These are phyloP conservation scores for Eulemur coronatus DNA, from an alignment of 2,797 vertebrate genomes.

Conservation along the genomic window DNA sequence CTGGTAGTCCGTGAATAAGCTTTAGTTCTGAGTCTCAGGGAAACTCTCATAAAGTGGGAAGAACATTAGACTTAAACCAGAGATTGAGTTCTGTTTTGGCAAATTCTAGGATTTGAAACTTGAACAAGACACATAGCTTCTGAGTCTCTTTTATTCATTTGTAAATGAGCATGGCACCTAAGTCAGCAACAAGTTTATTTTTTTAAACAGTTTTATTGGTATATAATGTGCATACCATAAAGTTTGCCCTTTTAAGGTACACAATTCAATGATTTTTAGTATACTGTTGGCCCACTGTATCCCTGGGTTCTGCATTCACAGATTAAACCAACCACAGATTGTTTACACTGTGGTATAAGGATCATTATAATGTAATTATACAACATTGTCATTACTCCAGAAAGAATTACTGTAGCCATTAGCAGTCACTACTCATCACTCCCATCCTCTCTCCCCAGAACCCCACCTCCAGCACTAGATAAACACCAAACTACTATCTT, in stretches of 20 bases:
- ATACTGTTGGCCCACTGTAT: background rate
- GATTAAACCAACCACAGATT: background rate
- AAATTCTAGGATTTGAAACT: background rate
- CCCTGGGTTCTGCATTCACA: background rate
- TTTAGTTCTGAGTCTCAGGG: background rate
- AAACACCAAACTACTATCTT: background rate
- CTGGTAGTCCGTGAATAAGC: background rate
- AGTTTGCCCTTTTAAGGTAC: background rate
- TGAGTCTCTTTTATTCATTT: background rate
- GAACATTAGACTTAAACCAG: background rate
- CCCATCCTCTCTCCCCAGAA: background rate
- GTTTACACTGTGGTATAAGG: background rate
- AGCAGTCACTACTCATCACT: background rate
- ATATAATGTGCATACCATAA: background rate
- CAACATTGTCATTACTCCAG: background rate
- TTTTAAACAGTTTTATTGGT: background rate
- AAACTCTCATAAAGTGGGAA: background rate
- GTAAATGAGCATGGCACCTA: background rate
- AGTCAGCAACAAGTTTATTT: background rate
- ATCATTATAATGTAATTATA: background rate
- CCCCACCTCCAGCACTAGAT: background rate
- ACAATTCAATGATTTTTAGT: background rate
- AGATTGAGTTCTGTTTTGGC: background rate
- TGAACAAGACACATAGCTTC: background rate
- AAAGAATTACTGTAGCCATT: background rate